phyloP scores from a whole-genome alignment of 2,113 vertebrate genomes.

The Ranitomeya variabilis region DNA sequence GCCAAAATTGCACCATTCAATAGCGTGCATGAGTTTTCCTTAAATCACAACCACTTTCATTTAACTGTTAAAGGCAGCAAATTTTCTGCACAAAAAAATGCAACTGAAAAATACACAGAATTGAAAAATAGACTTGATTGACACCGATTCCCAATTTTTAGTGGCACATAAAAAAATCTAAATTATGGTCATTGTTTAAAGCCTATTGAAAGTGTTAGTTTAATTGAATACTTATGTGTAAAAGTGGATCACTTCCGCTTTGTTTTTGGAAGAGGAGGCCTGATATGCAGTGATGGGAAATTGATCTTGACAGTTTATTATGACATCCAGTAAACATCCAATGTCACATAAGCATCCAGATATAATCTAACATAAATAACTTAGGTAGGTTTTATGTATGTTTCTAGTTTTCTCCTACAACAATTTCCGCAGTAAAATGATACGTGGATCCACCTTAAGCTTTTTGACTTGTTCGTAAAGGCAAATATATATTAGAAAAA shows the following conservation, averaged over 20 bases:
- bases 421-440: neutral
- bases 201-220: neutral
- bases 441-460: neutral
- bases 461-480: too few species aligned
- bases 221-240: conserved; percentile 18
- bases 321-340: neutral
- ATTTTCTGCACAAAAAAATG: too few species aligned
- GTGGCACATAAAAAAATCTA: neutral
- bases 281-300: neutral
- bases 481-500: too few species aligned
- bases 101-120: too few species aligned
- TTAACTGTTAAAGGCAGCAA: too few species aligned
- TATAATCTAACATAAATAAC: neutral
- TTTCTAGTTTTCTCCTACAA: neutral
- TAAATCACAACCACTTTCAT: too few species aligned
- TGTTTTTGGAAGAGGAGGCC: neutral
- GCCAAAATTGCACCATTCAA: too few species aligned
- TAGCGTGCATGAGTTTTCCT: too few species aligned
- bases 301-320: conserved; percentile 25
- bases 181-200: conserved; percentile 1
- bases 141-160: conserved; percentile 4
- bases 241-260: conserved; percentile 4
- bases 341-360: neutral
- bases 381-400: neutral
- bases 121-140: neutral